Evolutionary conservation across 2,113 vertebrate species (phyloP).

Genomic region (Leptobrachium leishanense): DNA sequence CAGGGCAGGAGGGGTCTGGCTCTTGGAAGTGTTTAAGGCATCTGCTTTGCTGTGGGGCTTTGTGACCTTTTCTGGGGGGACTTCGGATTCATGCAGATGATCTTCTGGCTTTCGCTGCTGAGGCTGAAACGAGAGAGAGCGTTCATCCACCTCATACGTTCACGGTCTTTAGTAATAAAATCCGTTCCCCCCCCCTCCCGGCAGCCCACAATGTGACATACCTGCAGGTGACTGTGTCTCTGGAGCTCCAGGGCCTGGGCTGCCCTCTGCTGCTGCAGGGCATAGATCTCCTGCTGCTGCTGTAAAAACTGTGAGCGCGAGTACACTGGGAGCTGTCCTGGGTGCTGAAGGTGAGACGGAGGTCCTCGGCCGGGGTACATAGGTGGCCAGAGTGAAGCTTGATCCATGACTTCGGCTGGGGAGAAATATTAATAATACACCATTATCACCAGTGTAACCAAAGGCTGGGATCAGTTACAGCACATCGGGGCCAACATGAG

Average conservation of each 20-base stretch:
- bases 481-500: too few species aligned
- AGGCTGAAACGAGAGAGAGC: too few species aligned
- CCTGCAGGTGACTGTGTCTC: slow-evolving; percentile 61
- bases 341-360: slow-evolving; percentile 89
- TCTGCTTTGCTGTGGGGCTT: slow-evolving; percentile 84
- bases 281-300: slow-evolving; percentile 93
- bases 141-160: too few species aligned
- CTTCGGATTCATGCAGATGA: slow-evolving; percentile 74
- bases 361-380: slow-evolving; percentile 87
- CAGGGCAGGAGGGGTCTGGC: slow-evolving; percentile 60
- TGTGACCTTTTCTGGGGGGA: slow-evolving; percentile 77
- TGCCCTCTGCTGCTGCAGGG: slow-evolving; percentile 81
- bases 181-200: too few species aligned
- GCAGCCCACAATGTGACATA: slow-evolving; percentile 14
- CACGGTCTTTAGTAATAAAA: too few species aligned
- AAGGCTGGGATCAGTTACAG: too few species aligned
- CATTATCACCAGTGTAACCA: too few species aligned
- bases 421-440: background rate
- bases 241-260: slow-evolving; percentile 72
- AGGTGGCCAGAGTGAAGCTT: slow-evolving; percentile 91
- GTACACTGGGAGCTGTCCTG: slow-evolving; percentile 84
- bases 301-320: slow-evolving; percentile 89
- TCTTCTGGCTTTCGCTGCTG: slow-evolving; percentile 82
- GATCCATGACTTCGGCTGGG: slow-evolving; percentile 92
- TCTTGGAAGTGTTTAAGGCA: slow-evolving; percentile 78